Base-by-base conservation (phyloP, 2,113 vertebrate species). In the Sarotherodon lohbergeri region DNA sequence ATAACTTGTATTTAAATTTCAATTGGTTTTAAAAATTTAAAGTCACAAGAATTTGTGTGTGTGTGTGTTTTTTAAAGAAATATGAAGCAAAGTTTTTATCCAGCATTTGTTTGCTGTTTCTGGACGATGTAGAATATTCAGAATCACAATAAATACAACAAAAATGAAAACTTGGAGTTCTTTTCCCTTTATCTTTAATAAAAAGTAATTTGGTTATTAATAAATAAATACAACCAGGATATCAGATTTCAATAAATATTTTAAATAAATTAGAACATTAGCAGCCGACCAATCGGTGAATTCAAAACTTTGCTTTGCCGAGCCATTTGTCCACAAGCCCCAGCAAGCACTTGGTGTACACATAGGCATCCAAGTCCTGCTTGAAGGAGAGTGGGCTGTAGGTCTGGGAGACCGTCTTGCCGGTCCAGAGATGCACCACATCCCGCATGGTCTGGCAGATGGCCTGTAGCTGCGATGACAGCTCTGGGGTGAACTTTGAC, bases 401-500 rank as follows among this genome's bases (percentile, higher is more conserved):
- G 17, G 11, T 8, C 12, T 2, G 19, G 1, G 2, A 0, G 7
- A 1, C 1, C 2, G 14, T 9, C 4, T 1, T 0, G 9, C 1
- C 2, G 0, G 3, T 7, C n/a, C 2, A 10, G 29, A 1, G 2
- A 22, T 22, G 22, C 22, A 22, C 22, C 22, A 27, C 0, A 6
- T 48, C 2, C 2, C 1, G 1, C 7, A 27, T 11, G 10, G 2
- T 0, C 63, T 95, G 85, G 32, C 9, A 1, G 46, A 11, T 61
- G 0, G 0, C 5, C 4, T 0, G 0, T 13, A 93, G 63, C 1
- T 7, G 0, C 0, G 2, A 0, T 0, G 27, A 3, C n/a, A 86
- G 10, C 4, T 80, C n/a, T 2, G 52, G 14, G 16, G 5, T 68
- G n/a, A 9, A 3, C 2, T 12, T 0, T 1, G 80, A 63, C 7